Conservation (phyloP, 2,888 invertebrate genomes). For the Myopa testacea region DNA sequence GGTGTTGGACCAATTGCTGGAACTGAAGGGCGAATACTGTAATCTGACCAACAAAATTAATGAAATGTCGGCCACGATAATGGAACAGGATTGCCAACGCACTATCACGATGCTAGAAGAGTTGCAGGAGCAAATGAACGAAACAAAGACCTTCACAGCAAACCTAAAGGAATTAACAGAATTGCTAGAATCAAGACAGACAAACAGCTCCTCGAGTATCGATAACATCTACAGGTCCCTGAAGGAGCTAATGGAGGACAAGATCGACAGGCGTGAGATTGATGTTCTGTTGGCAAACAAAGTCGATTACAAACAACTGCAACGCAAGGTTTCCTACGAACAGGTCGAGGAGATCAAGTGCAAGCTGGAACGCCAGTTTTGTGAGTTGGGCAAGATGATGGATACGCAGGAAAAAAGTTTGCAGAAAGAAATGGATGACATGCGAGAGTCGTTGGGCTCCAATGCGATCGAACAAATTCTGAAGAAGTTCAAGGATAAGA, state of each 20-base stretch:
- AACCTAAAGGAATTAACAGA: constrained; percentile 49
- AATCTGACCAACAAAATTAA: constrained; percentile 59
- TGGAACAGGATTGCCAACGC: constrained; percentile 56
- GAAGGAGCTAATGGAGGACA: constrained; percentile 72
- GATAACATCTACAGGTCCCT: constrained; percentile 50
- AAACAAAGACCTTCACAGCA: constrained; percentile 45
- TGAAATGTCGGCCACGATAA: constrained; percentile 54
- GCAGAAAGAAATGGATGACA: constrained; percentile 73
- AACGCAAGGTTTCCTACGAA: constrained; percentile 80
- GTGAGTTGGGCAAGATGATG: constrained; percentile 56
- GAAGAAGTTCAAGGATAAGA: constrained; percentile 76
- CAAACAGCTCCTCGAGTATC: constrained; percentile 28
- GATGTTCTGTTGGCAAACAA: constrained; percentile 80
- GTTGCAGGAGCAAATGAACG: constrained; percentile 52
- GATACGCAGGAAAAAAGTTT: constrained; percentile 58
- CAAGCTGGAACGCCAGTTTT: constrained; percentile 58
- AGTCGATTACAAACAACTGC: constrained; percentile 77
- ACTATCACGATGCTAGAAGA: constrained; percentile 52
- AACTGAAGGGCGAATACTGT: constrained; percentile 59
- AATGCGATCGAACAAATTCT: constrained; percentile 74
- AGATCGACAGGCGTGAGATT: constrained; percentile 79
- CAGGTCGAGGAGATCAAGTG: constrained; percentile 74
- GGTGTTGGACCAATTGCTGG: constrained; percentile 58
- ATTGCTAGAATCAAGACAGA: constrained; percentile 43
- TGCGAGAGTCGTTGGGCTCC: constrained; percentile 75